Base-by-base conservation (phyloP, 2,888 invertebrate genomes). In the Cecidostiba fungosa region DNA sequence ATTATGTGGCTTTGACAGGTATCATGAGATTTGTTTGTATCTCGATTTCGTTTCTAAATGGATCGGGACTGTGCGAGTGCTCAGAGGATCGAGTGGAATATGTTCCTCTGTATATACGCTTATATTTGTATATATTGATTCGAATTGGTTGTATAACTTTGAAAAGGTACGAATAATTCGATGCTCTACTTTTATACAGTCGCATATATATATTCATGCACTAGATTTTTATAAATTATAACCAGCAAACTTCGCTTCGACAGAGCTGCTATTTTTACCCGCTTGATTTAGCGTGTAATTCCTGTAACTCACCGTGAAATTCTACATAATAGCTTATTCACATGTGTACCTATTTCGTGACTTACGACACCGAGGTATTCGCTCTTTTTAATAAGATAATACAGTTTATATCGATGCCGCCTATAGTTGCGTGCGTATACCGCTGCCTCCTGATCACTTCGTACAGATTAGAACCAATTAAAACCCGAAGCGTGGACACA, bases 401-500 rank as follows among this genome's bases (percentile, higher is more conserved):
- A 70, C 59, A 72, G 23, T 79, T 76, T 50, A 69, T 32, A 32
- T 29, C n/a, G 43, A 43, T 6, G 5, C 10, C 16, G 26, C 36
- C 16, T 26, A 19, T 19, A 26, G 50, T 77, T 19, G 59, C 2
- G 23, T 73, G 19, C 5, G 36, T 26, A 47, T 43, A n/a, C 23
- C 23, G 23, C 26, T 19, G 72, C 14, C 72, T 32, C 6, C 12
- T 14, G 70, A 83, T 86, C 62, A 54, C 47, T 54, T 59, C 8
- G 39, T 43, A 10, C 43, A 77, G 77, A 86, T 86, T 86, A 69
- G 59, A 80, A 80, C 74, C 79, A 86, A 83, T 86, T 83, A 83
- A 85, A 83, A 1, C 14, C 59, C 14, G n/a, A 54, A 69, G 32
- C 77, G 4, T 47, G 74, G 74, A 39, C 74, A 82, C 74, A 85